Percentiles rank a stretch among this genome's conserved stretches.
Conservation (phyloP, 2,113 vertebrate species). For the Felis chaus region DNA sequence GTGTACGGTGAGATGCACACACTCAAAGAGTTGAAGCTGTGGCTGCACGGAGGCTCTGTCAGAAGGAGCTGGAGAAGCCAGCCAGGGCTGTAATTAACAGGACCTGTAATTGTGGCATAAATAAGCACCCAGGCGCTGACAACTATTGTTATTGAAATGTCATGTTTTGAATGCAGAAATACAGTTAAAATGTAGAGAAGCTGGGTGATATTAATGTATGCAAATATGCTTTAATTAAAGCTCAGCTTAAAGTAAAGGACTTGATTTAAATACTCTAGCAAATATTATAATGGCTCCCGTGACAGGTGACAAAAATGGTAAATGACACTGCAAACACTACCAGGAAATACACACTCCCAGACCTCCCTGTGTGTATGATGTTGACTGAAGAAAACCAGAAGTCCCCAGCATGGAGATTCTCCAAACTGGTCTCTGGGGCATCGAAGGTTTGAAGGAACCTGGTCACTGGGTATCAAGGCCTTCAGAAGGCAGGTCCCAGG, state of each 20-base stretch:
- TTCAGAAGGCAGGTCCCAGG: background rate
- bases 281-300: slow-evolving; percentile 67
- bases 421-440: background rate
- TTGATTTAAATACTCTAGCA: slow-evolving; percentile 61
- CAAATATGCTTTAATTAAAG: slow-evolving; percentile 61
- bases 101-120: slow-evolving; percentile 76
- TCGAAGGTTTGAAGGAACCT: background rate
- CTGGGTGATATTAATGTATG: slow-evolving; percentile 56
- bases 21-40: background rate
- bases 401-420: background rate
- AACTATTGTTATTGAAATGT: slow-evolving; percentile 72
- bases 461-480: background rate
- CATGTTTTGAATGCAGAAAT: slow-evolving; percentile 72
- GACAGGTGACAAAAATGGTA: slow-evolving; percentile 60
- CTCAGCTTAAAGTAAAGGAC: slow-evolving; percentile 66
- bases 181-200: slow-evolving; percentile 63
- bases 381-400: background rate
- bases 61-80: slow-evolving; percentile 51
- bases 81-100: slow-evolving; percentile 66
- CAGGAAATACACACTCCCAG: background rate
- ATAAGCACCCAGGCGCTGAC: slow-evolving; percentile 55
- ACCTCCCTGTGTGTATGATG: background rate
- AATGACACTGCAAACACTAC: slow-evolving; percentile 57
- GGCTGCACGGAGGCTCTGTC: background rate
- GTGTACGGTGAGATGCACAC: background rate